These are phyloP conservation scores for Cerceris rybyensis DNA, from an alignment of 2,888 invertebrate genomes.

Conservation along the genomic window DNA sequence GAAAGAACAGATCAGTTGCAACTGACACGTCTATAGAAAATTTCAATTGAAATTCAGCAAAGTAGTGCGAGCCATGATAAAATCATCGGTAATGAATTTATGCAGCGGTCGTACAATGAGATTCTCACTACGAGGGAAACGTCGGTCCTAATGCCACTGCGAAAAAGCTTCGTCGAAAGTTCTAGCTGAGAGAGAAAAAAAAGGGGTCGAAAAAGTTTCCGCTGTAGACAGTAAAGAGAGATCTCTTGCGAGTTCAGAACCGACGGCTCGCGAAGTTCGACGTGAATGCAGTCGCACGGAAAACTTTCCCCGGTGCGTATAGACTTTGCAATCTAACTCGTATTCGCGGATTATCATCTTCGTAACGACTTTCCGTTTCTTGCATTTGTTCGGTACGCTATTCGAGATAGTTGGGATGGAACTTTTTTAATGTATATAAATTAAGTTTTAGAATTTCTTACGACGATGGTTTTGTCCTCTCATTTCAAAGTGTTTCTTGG, in stretches of 20 bases:
- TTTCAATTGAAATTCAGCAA: slow-evolving; percentile 19
- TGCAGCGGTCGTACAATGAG: slow-evolving; percentile 36
- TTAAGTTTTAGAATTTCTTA: no score
- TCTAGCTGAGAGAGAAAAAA: slow-evolving; percentile 27
- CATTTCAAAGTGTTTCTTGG: no score
- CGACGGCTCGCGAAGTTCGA: slow-evolving; percentile 26
- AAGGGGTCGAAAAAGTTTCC: slow-evolving; percentile 34
- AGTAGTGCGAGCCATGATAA: slow-evolving; percentile 7
- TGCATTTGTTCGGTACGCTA: no score
- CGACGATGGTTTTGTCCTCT: no score
- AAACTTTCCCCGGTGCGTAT: slow-evolving; percentile 24
- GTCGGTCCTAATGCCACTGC: slow-evolving; percentile 24
- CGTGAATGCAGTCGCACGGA: slow-evolving; percentile 13
- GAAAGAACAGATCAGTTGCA: slow-evolving; percentile 2
- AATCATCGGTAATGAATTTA: slow-evolving; percentile 48
- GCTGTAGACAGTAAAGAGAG: slow-evolving; percentile 27
- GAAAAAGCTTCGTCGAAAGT: slow-evolving; percentile 41
- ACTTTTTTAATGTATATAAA: no score
- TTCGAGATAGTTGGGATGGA: no score
- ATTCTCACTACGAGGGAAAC: slow-evolving; percentile 26
- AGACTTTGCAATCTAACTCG: slow-evolving; percentile 30
- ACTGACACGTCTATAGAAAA: slow-evolving; percentile 3
- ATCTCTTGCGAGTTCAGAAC: slow-evolving; percentile 29
- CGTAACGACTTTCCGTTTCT: background rate
- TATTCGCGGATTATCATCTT: slow-evolving; percentile 28